These are phyloP conservation scores for Pseudorasbora parva DNA, from an alignment of 2,113 vertebrate genomes.

Conservation along the genomic window DNA sequence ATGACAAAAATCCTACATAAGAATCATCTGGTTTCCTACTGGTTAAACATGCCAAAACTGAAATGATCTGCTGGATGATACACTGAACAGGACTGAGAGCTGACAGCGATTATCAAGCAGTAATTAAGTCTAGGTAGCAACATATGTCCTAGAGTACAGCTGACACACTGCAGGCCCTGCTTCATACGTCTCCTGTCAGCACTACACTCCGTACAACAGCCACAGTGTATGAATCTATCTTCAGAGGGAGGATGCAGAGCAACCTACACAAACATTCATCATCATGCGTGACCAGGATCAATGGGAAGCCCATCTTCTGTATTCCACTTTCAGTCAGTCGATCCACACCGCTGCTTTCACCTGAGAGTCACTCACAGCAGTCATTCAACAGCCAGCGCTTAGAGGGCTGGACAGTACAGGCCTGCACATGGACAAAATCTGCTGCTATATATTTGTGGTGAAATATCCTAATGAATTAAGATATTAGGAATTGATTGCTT, in stretches of 20 bases:
- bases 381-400: not conserved
- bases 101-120: slow-evolving; percentile 11
- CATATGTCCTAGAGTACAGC: slow-evolving; percentile 9
- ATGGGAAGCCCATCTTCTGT: slow-evolving; percentile 49
- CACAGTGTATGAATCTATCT: slow-evolving; percentile 55
- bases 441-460: not conserved
- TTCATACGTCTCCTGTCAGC: slow-evolving; percentile 25
- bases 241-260: slow-evolving; percentile 50
- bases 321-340: slow-evolving; percentile 51
- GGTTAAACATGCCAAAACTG: not conserved
- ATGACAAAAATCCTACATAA: not conserved
- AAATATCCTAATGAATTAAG: not conserved
- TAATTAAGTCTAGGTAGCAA: slow-evolving; percentile 47
- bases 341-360: slow-evolving; percentile 38
- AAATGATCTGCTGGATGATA: not conserved
- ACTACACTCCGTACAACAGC: not conserved
- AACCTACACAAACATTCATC: slow-evolving; percentile 51
- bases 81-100: not conserved
- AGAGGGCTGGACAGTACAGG: not conserved
- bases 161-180: not conserved
- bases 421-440: not conserved
- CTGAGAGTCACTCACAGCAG: slow-evolving; percentile 33
- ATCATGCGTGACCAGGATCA: slow-evolving; percentile 55
- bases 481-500: not conserved
- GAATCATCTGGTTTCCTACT: not conserved